A percentile compares a stretch with the other conserved stretches of the same genome.
Evolutionary conservation across 1,140 invertebrate genomes (phyloP).

Genomic region (Polyergus mexicanus): DNA sequence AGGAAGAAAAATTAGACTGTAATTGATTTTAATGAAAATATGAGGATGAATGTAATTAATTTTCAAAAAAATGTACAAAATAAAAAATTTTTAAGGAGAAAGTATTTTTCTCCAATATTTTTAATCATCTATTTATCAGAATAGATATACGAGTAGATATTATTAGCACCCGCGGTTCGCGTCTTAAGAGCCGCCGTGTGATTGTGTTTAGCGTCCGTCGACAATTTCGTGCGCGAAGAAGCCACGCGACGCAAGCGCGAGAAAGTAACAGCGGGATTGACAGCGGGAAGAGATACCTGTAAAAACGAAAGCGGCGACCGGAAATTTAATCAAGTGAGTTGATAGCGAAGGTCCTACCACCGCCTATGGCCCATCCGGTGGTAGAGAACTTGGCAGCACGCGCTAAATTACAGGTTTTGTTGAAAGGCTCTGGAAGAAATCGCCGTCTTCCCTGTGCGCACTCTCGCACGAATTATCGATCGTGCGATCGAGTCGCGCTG

Average conservation of each 20-base stretch:
- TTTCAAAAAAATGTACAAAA: background rate
- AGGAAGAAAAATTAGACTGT: background rate
- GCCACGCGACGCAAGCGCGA: constrained; percentile 15
- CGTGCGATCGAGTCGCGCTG: constrained; percentile 55
- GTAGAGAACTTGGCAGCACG: constrained; percentile 63
- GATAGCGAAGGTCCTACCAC: constrained; percentile 61
- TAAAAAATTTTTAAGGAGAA: constrained; percentile 23
- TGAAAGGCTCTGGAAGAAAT: constrained; percentile 56
- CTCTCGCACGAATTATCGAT: constrained; percentile 64
- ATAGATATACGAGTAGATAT: constrained; percentile 1
- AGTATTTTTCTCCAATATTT: constrained; percentile 47
- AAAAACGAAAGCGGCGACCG: constrained; percentile 57
- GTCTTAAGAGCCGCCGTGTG: background rate
- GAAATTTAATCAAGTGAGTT: constrained; percentile 61
- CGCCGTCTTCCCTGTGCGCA: constrained; percentile 53
- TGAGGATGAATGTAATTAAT: too few species aligned
- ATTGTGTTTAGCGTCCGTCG: background rate
- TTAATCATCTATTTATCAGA: constrained; percentile 32
- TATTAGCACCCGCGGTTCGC: constrained; percentile 7
- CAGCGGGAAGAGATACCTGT: constrained; percentile 50
- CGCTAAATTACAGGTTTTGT: constrained; percentile 66
- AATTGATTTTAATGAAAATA: constrained; percentile 5
- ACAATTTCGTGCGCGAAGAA: background rate
- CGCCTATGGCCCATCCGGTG: constrained; percentile 60
- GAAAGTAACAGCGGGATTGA: constrained; percentile 52